Conservation (phyloP, 2,888 invertebrate genomes). For the Apantesis nais region DNA sequence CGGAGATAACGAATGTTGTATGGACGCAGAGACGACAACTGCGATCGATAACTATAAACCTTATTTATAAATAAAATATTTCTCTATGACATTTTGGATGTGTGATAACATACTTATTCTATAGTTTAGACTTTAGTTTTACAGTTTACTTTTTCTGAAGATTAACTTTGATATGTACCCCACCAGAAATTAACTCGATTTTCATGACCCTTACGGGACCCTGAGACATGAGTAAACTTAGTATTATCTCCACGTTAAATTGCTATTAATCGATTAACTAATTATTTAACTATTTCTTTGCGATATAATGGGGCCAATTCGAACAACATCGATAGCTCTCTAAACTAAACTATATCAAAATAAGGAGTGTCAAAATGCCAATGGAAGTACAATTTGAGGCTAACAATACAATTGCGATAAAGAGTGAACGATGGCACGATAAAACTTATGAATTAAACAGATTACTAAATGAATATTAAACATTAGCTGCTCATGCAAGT, state of each 20-base stretch:
- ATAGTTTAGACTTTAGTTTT: too few species aligned
- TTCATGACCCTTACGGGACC: neutral
- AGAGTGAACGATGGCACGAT: neutral
- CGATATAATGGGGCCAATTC: too few species aligned
- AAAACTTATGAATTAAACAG: neutral
- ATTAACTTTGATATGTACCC: too few species aligned
- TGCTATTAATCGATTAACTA: neutral
- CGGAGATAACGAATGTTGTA: constrained; percentile 16
- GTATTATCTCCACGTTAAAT: neutral
- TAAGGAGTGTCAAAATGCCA: too few species aligned
- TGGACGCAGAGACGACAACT: neutral
- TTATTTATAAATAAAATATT: neutral
- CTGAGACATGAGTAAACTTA: neutral
- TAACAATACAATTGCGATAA: neutral
- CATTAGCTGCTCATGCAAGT: constrained; percentile 30
- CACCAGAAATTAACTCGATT: neutral
- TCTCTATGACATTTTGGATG: neutral
- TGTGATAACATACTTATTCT: neutral
- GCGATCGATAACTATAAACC: neutral
- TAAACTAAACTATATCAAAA: too few species aligned
- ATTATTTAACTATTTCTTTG: neutral
- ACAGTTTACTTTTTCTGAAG: too few species aligned
- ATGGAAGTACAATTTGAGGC: too few species aligned
- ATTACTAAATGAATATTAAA: constrained; percentile 12
- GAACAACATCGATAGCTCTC: too few species aligned